Conservation (phyloP, 92 coral and sea anemone genomes). For the Actinostola sp. region DNA sequence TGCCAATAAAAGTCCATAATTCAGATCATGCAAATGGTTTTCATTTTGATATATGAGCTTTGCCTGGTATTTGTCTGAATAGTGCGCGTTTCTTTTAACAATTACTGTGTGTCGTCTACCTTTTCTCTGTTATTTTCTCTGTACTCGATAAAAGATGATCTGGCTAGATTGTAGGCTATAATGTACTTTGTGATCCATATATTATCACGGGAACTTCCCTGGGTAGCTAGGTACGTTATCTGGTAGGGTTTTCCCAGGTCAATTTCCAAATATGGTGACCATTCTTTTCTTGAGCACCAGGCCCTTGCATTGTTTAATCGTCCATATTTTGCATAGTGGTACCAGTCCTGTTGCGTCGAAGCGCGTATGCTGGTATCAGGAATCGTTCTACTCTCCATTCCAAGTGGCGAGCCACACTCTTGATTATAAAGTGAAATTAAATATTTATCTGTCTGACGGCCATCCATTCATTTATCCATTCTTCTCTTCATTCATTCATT, state of each 20-base stretch:
- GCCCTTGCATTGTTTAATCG: conserved; percentile 28
- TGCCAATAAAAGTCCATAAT: too few relatives aligned
- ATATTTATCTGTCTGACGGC: too few relatives aligned
- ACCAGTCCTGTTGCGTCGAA: background rate
- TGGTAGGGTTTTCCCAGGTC: conserved; percentile 36
- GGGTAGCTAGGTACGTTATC: conserved; percentile 46
- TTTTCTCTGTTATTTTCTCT: conserved; percentile 2
- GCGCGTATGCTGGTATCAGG: conserved; percentile 19
- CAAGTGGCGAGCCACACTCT: conserved; percentile 44
- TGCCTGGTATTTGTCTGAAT: too few relatives aligned
- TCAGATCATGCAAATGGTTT: too few relatives aligned
- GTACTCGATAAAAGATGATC: conserved; percentile 25
- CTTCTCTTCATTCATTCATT: too few relatives aligned
- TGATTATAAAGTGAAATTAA: background rate
- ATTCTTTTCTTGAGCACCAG: conserved; percentile 32
- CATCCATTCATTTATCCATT: too few relatives aligned
- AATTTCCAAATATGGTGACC: conserved; percentile 28
- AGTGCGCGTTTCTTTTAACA: too few relatives aligned
- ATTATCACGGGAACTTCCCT: conserved; percentile 37
- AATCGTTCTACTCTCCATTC: conserved; percentile 25
- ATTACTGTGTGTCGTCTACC: too few relatives aligned
- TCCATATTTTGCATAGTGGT: background rate
- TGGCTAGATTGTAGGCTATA: conserved; percentile 31
- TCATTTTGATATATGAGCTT: too few relatives aligned
- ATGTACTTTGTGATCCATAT: conserved; percentile 37